A percentile compares a stretch with the other conserved stretches of the same genome.
These are phyloP conservation scores for Nansenia antarctica DNA, from an alignment of 2,113 vertebrate genomes.

Conservation along the genomic window DNA sequence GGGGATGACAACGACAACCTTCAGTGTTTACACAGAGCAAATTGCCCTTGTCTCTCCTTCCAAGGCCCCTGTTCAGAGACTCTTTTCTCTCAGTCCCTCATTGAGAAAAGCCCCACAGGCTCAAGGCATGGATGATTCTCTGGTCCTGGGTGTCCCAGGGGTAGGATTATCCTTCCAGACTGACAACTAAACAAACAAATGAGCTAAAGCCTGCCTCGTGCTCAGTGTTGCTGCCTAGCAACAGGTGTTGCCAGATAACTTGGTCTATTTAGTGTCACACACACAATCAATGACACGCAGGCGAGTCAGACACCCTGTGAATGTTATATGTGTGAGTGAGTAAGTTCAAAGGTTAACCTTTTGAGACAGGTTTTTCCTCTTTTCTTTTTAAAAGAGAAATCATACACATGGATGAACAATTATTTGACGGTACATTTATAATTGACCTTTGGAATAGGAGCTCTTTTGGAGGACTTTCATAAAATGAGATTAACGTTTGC, in stretches of 20 bases:
- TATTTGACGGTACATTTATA: too few species aligned
- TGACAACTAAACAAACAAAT: conserved; percentile 70
- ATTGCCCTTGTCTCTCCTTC: conserved; percentile 64
- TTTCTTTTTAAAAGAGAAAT: too few species aligned
- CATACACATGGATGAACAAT: too few species aligned
- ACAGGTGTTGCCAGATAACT: conserved; percentile 53
- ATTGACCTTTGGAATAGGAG: too few species aligned
- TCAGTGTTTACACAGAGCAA: conserved; percentile 68
- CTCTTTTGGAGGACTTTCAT: too few species aligned
- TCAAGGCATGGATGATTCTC: conserved; percentile 43
- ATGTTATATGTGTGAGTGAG: background rate
- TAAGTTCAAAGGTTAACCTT: background rate
- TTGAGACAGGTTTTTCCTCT: too few species aligned
- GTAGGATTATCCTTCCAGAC: conserved; percentile 58
- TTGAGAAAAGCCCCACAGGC: conserved; percentile 40
- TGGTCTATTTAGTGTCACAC: background rate
- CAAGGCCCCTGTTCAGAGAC: background rate
- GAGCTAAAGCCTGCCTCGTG: conserved; percentile 38
- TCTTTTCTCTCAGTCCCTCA: conserved; percentile 1
- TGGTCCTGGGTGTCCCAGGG: conserved; percentile 45
- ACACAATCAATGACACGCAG: background rate
- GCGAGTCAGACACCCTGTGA: background rate
- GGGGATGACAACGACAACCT: conserved; percentile 62
- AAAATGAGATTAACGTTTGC: too few species aligned
- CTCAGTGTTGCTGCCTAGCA: conserved; percentile 69